Evolutionary conservation across 2,113 vertebrate species (phyloP).

Genomic region (Zootoca vivipara): DNA sequence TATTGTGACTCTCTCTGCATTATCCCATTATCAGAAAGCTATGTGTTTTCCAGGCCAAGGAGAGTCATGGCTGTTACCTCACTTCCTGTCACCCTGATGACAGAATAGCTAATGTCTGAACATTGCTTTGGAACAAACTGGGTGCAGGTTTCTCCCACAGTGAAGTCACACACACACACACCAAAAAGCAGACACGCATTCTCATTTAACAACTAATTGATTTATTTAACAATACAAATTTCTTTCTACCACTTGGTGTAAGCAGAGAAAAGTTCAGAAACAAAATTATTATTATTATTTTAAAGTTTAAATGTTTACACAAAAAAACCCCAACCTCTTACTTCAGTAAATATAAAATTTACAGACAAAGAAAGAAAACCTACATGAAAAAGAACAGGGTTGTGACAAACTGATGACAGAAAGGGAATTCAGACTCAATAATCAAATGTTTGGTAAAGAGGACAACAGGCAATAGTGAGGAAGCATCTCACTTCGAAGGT

Average conservation of each 20-base stretch:
- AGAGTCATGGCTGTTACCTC: background rate
- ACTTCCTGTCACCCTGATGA: background rate
- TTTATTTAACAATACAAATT: slow-evolving; percentile 79
- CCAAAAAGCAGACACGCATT: slow-evolving; percentile 69
- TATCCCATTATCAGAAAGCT: background rate
- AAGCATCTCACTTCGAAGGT: slow-evolving; percentile 64
- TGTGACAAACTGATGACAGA: slow-evolving; percentile 59
- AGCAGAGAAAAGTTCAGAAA: slow-evolving; percentile 75
- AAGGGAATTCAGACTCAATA: slow-evolving; percentile 70
- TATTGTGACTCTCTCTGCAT: no score
- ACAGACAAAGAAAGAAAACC: slow-evolving; percentile 65
- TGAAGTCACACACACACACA: slow-evolving; percentile 15
- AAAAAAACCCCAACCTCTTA: slow-evolving; percentile 63
- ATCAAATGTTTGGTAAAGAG: slow-evolving; percentile 68
- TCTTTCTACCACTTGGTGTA: slow-evolving; percentile 73
- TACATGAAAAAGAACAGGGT: slow-evolving; percentile 71
- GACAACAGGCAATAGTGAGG: slow-evolving; percentile 59
- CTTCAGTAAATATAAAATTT: slow-evolving; percentile 78
- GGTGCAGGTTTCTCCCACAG: background rate
- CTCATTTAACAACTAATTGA: slow-evolving; percentile 75
- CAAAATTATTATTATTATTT: slow-evolving; percentile 69
- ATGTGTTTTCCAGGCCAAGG: background rate
- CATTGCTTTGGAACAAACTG: background rate
- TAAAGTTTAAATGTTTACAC: slow-evolving; percentile 76
- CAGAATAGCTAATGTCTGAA: slow-evolving; percentile 25